phyloP scores from a whole-genome alignment of 2,797 vertebrate genomes.

The Megaceryle alcyon region DNA sequence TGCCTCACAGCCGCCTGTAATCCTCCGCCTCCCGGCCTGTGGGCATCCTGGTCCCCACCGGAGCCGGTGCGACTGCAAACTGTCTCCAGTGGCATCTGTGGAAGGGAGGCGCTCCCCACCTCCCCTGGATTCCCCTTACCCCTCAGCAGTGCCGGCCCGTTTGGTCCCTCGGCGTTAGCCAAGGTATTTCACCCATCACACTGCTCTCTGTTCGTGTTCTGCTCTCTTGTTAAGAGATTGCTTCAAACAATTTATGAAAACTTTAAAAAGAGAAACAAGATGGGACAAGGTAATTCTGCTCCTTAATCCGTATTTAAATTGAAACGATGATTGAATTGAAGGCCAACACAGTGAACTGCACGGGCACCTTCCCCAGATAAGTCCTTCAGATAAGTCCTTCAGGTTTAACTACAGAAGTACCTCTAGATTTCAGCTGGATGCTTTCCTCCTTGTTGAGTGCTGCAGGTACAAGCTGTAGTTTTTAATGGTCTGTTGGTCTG shows the following conservation, averaged over 20 bases:
- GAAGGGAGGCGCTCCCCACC: no score
- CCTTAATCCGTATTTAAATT: not conserved
- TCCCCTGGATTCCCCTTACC: fast-evolving
- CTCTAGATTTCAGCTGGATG: not conserved
- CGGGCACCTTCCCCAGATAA: not conserved
- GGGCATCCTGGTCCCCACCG: not conserved
- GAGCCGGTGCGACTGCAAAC: not conserved
- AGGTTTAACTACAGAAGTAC: not conserved
- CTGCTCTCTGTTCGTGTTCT: not conserved
- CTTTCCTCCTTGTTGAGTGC: not conserved
- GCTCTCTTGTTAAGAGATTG: not conserved
- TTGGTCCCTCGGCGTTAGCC: not conserved
- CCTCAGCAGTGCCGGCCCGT: not conserved
- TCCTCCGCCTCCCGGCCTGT: fast-evolving
- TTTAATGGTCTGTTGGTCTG: not conserved
- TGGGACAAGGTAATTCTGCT: not conserved
- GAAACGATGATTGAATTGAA: not conserved
- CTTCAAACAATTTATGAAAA: not conserved
- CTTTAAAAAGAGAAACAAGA: not conserved
- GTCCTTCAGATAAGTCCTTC: no score
- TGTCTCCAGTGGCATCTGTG: fast-evolving
- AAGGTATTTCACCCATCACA: fast-evolving
- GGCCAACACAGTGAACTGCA: fast-evolving
- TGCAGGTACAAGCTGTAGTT: not conserved
- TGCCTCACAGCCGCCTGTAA: no score